Conservation (phyloP, 37 sponge, comb jelly and placozoan species). For the Tethya wilhelma region DNA sequence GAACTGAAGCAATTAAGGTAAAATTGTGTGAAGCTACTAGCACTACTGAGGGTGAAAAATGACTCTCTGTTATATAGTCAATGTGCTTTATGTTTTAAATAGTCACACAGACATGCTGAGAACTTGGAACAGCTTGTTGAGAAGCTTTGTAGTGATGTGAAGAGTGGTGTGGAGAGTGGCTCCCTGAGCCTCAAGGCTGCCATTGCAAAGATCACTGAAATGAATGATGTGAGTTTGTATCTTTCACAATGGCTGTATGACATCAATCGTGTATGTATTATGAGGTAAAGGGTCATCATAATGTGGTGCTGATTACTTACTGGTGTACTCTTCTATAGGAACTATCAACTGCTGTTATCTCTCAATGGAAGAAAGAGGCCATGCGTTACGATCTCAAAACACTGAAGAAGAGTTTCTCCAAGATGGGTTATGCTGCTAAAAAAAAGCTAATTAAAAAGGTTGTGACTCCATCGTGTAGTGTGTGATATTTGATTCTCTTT, state of each 20-base stretch:
- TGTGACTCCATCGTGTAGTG: not conserved
- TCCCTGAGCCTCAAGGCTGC: slow-evolving; percentile 55
- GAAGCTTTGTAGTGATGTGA: slow-evolving; percentile 14
- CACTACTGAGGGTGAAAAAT: too few species aligned
- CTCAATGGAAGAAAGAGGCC: slow-evolving; percentile 88
- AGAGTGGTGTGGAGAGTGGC: slow-evolving; percentile 32
- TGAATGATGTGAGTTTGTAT: slow-evolving; percentile 64
- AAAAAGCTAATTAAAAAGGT: slow-evolving; percentile 73
- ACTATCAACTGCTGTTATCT: slow-evolving; percentile 72
- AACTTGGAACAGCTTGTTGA: slow-evolving; percentile 54
- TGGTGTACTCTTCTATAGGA: slow-evolving; percentile 62
- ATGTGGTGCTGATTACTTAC: too few species aligned
- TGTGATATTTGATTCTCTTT: not conserved
- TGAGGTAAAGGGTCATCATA: too few species aligned
- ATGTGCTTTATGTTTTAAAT: not conserved
- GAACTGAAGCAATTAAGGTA: slow-evolving; percentile 83
- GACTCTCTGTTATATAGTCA: too few species aligned
- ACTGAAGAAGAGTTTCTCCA: slow-evolving; percentile 78
- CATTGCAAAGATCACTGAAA: slow-evolving; percentile 54
- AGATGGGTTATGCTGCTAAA: slow-evolving; percentile 62
- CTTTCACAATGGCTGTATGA: too few species aligned
- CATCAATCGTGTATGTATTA: too few species aligned
- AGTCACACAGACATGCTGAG: slow-evolving; percentile 70
- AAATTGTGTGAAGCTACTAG: too few species aligned
- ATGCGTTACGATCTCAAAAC: slow-evolving; percentile 73